Base-by-base conservation (phyloP, 2,113 vertebrate species). In the Gallinago media region DNA sequence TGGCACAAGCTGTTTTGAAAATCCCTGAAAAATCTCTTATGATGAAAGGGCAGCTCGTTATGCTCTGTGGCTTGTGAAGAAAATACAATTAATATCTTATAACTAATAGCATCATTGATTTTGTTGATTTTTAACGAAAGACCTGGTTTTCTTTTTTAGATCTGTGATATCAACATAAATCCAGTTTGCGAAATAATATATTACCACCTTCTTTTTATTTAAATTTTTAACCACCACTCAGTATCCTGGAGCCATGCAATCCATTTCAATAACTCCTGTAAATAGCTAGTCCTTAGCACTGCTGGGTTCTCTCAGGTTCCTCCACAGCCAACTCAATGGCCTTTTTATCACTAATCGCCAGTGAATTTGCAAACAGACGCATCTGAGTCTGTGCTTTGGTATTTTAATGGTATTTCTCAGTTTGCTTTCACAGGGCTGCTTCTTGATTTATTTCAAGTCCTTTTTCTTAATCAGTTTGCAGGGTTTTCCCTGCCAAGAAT, bases 391-490 rank as follows among this genome's bases (percentile, higher is more conserved):
- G 7, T 32, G 31, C 71, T 93, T 65, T 66, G 75, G 36, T 85
- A 27, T 76, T 94, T 91, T 72, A 34, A 38, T 59, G 54, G 34
- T 65, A 46, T 89, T 96, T 86, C 61, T 91, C 73, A 68, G 2
- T 38, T 94, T 75, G 38, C 80, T 85, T 84, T 81, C 47, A 8
- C 0, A 0, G 32, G 3, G 9, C 25, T 59, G 67, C 44, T 27
- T 61, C 50, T 58, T 89, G 55, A 79, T 91, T 94, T 92, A 84
- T 92, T 95, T 85, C 66, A 42, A 56, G 66, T 38, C 44, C 58
- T 32, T 47, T 88, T 70, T 59, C 83, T 86, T 91, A 86, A 96
- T 92, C 85, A 72, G 85, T 62, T 49, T 70, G 70, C 40, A n/a
- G 72, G 32, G 31, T 47, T 81, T 54, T 71, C 61, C 61, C 55